Percentiles rank a stretch among this genome's conserved stretches.
These are phyloP conservation scores for Acrocyrtus sp. DNA, from an alignment of 2,888 invertebrate species.

Conservation along the genomic window DNA sequence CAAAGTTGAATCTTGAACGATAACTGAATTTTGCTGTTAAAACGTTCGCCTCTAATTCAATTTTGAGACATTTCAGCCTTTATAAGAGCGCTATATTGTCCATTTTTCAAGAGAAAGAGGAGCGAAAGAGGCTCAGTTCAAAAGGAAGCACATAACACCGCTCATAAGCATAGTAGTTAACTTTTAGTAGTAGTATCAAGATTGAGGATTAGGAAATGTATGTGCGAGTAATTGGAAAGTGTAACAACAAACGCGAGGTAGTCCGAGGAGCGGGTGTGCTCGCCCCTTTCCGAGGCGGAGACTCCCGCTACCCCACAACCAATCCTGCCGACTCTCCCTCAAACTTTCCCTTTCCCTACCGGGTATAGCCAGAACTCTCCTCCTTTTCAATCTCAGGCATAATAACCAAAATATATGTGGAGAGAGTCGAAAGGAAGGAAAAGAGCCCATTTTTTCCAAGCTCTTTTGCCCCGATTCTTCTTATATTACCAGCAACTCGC, in stretches of 20 bases:
- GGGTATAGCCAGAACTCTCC: conserved; percentile 24
- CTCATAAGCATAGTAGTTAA: conserved; percentile 40
- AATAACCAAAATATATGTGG: too few relatives aligned
- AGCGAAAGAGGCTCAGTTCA: conserved; percentile 18
- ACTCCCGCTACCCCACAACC: conserved; percentile 23
- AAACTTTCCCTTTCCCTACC: conserved; percentile 30
- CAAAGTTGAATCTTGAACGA: conserved; percentile 59
- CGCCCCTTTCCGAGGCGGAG: conserved; percentile 51
- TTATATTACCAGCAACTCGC: too few relatives aligned
- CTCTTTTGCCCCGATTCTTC: too few relatives aligned
- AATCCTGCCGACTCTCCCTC: conserved; percentile 27
- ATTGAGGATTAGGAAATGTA: conserved; percentile 11
- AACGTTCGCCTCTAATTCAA: conserved; percentile 64
- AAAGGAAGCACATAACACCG: conserved; percentile 30
- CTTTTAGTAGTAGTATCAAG: conserved; percentile 22
- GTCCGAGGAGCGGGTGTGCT: conserved; percentile 45
- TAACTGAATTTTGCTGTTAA: conserved; percentile 64
- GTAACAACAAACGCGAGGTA: conserved; percentile 34
- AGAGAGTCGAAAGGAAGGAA: too few relatives aligned
- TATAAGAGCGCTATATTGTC: conserved; percentile 64
- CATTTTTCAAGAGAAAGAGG: conserved; percentile 43
- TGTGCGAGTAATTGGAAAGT: conserved; percentile 16
- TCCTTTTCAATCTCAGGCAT: conserved; percentile 28
- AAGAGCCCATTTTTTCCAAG: too few relatives aligned
- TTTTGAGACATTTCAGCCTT: conserved; percentile 64